Evolutionary conservation across 2,888 invertebrate genomes (phyloP).

Genomic region (Philereme transversata): DNA sequence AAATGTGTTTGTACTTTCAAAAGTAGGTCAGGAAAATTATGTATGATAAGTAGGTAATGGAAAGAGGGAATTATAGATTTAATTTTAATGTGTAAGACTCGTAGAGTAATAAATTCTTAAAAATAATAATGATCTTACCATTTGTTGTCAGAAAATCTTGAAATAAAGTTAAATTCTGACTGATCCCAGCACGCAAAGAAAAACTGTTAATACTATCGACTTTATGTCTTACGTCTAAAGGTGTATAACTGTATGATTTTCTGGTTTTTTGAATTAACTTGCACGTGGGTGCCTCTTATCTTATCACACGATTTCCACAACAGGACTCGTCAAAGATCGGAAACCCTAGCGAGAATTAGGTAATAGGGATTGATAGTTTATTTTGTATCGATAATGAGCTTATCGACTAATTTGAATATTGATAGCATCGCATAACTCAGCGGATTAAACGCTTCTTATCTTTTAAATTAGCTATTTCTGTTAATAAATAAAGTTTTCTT

Average conservation of each 20-base stretch:
- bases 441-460: slow-evolving; percentile 34
- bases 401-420: slow-evolving; percentile 44
- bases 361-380: slow-evolving; percentile 56
- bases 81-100: no score
- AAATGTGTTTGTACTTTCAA: not conserved
- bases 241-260: not conserved
- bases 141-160: no score
- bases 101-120: no score
- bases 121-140: no score
- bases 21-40: not conserved
- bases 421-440: slow-evolving; percentile 28
- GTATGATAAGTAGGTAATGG: no score
- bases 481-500: slow-evolving; percentile 14
- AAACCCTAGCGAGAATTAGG: slow-evolving; percentile 56
- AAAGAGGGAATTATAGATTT: no score
- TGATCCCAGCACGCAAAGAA: not conserved
- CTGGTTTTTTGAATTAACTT: slow-evolving; percentile 50
- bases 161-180: not conserved
- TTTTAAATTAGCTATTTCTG: slow-evolving; percentile 30
- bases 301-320: slow-evolving; percentile 51
- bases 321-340: slow-evolving; percentile 23
- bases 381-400: slow-evolving; percentile 48
- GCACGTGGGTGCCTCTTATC: slow-evolving; percentile 52
- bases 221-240: slow-evolving; percentile 1
- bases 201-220: not conserved